phyloP scores from a whole-genome alignment of 2,888 invertebrate genomes.

The Arrhopalites spinosus region DNA sequence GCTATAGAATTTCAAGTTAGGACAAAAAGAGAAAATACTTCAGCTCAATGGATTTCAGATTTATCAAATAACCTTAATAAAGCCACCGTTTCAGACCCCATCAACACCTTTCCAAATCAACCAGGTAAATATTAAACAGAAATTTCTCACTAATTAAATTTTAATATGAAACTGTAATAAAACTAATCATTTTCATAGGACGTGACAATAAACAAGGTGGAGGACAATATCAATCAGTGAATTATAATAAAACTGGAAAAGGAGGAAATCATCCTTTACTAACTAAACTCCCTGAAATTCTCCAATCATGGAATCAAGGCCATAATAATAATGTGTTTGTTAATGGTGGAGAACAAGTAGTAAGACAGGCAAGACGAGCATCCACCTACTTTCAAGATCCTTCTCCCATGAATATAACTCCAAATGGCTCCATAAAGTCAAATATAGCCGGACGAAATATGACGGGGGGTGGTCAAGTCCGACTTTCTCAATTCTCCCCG shows the following conservation, averaged over 20 bases:
- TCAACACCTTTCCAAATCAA: not conserved
- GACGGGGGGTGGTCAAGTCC: not conserved
- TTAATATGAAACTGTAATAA: not conserved
- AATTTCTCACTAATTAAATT: conserved; percentile 2
- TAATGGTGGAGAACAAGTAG: not conserved
- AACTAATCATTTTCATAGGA: not conserved
- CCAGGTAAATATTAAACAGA: not conserved
- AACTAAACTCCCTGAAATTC: conserved; percentile 34
- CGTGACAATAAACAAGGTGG: not conserved
- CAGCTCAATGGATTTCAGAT: conserved; percentile 27
- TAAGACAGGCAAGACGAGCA: conserved; percentile 12
- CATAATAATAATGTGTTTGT: not conserved
- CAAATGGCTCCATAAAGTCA: too few species aligned
- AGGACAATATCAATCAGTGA: not conserved
- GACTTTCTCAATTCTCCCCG: not conserved
- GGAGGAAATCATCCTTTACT: not conserved
- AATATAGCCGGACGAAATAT: too few species aligned
- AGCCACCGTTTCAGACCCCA: conserved; percentile 19
- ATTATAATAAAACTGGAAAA: not conserved
- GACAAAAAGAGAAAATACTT: conserved; percentile 12
- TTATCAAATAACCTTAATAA: conserved; percentile 32
- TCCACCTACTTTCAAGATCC: conserved; percentile 32
- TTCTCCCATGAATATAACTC: not conserved
- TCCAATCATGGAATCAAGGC: conserved; percentile 30
- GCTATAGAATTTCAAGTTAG: conserved; percentile 29